A percentile compares a stretch with the other conserved stretches of the same genome.
These are phyloP conservation scores for Melanotaenia boesemani DNA, from an alignment of 2,797 vertebrate species.

Conservation along the genomic window DNA sequence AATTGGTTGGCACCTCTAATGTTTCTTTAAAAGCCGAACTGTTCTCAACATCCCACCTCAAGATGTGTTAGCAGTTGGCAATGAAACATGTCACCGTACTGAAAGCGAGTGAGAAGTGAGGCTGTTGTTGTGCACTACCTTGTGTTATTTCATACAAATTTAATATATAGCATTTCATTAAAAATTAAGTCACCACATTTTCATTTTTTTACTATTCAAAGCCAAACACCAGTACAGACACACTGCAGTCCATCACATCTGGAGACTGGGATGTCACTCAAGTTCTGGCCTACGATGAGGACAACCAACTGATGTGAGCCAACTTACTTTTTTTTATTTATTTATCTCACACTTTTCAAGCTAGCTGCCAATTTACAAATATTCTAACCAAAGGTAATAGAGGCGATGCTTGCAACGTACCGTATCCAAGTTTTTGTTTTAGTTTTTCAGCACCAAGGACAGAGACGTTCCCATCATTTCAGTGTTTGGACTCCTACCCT, in stretches of 20 bases:
- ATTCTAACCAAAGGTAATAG: too few species aligned
- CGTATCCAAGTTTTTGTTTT: background rate
- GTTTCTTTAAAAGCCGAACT: background rate
- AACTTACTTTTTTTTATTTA: background rate
- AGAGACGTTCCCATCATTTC: background rate
- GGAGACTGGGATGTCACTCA: conserved; percentile 97
- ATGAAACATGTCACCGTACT: background rate
- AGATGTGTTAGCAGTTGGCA: background rate
- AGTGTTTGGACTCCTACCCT: background rate
- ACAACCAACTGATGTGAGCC: conserved; percentile 92
- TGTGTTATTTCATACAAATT: background rate
- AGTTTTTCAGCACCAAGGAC: conserved; percentile 21
- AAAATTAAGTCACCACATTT: background rate
- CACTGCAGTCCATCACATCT: conserved; percentile 94
- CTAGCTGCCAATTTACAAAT: too few species aligned
- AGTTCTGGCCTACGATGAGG: conserved; percentile 93
- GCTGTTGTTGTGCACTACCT: background rate
- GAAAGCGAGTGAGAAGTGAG: background rate
- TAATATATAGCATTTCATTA: background rate
- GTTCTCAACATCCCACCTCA: background rate
- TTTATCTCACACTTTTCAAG: too few species aligned
- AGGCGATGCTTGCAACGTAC: too few species aligned
- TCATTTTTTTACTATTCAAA: conserved; percentile 46
- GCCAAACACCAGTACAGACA: conserved; percentile 94
- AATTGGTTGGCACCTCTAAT: background rate